Base-by-base conservation (phyloP, 2,888 invertebrate genomes). In the Oscheius sp. region DNA sequence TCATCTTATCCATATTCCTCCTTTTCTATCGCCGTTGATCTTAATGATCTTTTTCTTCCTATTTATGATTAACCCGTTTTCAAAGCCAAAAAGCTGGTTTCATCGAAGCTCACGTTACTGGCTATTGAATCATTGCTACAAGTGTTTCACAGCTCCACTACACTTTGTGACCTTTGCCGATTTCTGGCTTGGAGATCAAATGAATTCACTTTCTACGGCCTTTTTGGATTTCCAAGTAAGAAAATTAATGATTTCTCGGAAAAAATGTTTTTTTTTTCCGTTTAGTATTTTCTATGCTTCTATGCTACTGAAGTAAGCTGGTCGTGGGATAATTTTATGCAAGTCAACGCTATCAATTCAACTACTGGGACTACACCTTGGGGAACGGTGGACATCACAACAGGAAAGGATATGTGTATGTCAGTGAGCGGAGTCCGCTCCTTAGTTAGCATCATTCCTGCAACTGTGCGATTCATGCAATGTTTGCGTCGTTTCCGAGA, bases 391-490 rank as follows among this genome's bases (percentile, higher is more conserved):
- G 84, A 86, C 41, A 64, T 79, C 9, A 72, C 71, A 22, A 83
- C 83, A 0, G 86, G 86, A 28, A 77, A 84, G 51, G 86, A 86
- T 68, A 90, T 91, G 77, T 91, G 91, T 77, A 82, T 90, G 71
- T 91, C 91, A 83, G 78, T 79, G 2, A 90, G 91, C 75, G 90
- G 92, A 56, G 90, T 93, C 32, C 90, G 95, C 47, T 92, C 94
- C 0, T 88, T 95, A 9, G 92, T 97, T 36, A 92, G 92, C 82
- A 92, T 94, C 80, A 88, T 98, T 24, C 98, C 98, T 0, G 96
- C 97, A 0, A 96, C 95, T 94, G 94, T 94, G 76, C 91, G 98
- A 32, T 97, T 98, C 88, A 94, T 95, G 17, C 97, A 98, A 87
- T 99, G 97, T 83, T 87, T 98, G 64, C 90, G 97, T 0, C 92